Conservation (phyloP, 2,797 vertebrate species). For the Trachops cirrhosus region DNA sequence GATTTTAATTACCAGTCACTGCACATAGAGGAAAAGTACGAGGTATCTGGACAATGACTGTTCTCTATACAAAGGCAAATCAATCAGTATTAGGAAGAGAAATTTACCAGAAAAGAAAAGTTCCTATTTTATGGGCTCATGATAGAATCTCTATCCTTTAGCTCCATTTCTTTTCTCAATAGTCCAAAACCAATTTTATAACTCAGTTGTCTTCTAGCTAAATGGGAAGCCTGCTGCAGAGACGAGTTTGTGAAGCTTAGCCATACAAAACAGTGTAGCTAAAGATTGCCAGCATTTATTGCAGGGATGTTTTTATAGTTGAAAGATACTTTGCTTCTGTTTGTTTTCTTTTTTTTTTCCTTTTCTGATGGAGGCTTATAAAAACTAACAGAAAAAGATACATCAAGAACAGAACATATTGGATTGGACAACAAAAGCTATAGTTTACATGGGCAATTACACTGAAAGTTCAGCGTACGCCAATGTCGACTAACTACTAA, state of each 20-base stretch:
- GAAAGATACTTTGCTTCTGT: background rate
- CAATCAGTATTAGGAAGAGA: background rate
- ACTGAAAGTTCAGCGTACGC: background rate
- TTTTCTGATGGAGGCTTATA: slow-evolving; percentile 6
- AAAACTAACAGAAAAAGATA: slow-evolving; percentile 50
- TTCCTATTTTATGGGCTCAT: slow-evolving; percentile 28
- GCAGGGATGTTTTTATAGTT: slow-evolving; percentile 10
- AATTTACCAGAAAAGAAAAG: slow-evolving; percentile 8
- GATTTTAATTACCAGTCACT: background rate
- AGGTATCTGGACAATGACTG: background rate
- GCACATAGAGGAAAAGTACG: background rate
- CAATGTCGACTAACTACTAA: background rate
- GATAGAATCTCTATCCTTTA: slow-evolving; percentile 49
- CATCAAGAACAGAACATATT: slow-evolving; percentile 21
- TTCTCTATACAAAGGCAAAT: slow-evolving; percentile 4
- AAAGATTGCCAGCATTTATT: background rate
- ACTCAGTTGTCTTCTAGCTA: slow-evolving; percentile 47
- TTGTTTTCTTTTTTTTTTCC: background rate
- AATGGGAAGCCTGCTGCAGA: slow-evolving; percentile 21
- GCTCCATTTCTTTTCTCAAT: slow-evolving; percentile 66
- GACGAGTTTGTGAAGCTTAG: slow-evolving; percentile 43
- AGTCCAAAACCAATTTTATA: slow-evolving; percentile 74
- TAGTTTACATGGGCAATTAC: background rate
- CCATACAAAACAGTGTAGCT: slow-evolving; percentile 9
- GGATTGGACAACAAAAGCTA: background rate